A percentile compares a stretch with the other conserved stretches of the same genome.
These are phyloP conservation scores for Gadopsis marmoratus DNA, from an alignment of 2,797 vertebrate species.

Conservation along the genomic window DNA sequence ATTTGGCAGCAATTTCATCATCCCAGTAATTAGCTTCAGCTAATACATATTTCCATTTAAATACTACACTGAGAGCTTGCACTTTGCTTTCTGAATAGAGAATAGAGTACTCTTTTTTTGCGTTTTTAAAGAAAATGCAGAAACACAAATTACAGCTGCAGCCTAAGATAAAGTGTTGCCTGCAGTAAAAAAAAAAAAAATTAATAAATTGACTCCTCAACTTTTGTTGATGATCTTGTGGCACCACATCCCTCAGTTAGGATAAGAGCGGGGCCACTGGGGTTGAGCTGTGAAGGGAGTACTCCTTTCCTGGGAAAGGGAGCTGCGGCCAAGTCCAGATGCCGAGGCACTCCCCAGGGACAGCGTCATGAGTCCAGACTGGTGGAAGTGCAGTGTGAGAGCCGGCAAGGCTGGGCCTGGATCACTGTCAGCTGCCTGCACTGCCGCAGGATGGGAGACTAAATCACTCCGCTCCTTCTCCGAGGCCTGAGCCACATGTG, in stretches of 20 bases:
- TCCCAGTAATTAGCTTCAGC: conserved; percentile 34
- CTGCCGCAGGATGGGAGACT: conserved; percentile 77
- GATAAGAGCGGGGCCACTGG: conserved; percentile 47
- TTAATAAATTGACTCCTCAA: conserved; percentile 31
- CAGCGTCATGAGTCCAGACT: conserved; percentile 82
- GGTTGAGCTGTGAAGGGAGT: conserved; percentile 83
- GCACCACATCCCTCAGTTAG: conserved; percentile 55
- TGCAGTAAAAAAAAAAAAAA: no score
- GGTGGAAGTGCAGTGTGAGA: conserved; percentile 87
- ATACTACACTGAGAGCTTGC: neutral
- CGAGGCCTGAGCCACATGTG: conserved; percentile 80
- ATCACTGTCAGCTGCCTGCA: conserved; percentile 82
- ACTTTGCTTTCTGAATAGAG: conserved; percentile 2
- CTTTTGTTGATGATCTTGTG: conserved; percentile 49
- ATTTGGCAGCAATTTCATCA: conserved; percentile 44
- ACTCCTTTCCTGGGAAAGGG: conserved; percentile 95
- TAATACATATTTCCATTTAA: conserved; percentile 32
- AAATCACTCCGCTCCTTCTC: conserved; percentile 79
- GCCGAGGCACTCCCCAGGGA: conserved; percentile 89
- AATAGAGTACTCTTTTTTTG: conserved; percentile 8
- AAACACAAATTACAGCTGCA: conserved; percentile 11
- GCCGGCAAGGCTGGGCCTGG: conserved; percentile 79
- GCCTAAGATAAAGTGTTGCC: conserved; percentile 22
- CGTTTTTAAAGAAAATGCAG: conserved; percentile 6
- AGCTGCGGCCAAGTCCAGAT: conserved; percentile 91